Evolutionary conservation across 2,113 vertebrate species (phyloP).

Genomic region (Charadrius vociferus): DNA sequence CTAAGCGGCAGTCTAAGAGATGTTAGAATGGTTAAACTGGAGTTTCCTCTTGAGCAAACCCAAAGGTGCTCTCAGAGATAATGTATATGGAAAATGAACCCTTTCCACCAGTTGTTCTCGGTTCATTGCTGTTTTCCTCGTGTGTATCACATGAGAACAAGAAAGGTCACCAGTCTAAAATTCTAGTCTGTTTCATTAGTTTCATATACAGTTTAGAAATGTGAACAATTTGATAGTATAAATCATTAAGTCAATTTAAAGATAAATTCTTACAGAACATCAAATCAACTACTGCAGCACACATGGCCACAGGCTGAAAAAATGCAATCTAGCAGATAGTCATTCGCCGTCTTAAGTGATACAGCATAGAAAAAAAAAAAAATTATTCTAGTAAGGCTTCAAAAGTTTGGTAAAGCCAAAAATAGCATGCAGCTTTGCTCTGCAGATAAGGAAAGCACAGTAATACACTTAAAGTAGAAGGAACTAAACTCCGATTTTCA

Average conservation of each 20-base stretch:
- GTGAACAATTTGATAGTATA: background rate
- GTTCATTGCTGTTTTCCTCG: background rate
- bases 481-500: too few species aligned
- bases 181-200: conserved; percentile 18
- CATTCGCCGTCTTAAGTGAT: conserved; percentile 5
- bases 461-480: too few species aligned
- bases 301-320: background rate
- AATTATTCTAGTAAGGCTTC: conserved; percentile 21
- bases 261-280: background rate
- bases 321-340: background rate
- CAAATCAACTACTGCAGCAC: background rate
- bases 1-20: background rate
- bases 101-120: background rate
- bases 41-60: conserved; percentile 2
- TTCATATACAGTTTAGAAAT: background rate
- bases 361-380: background rate
- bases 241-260: background rate
- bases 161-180: conserved; percentile 5
- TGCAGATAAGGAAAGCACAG: background rate
- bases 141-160: background rate
- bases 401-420: conserved; percentile 37
- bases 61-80: background rate
- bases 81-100: background rate
- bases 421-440: background rate
- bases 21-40: background rate